Evolutionary conservation across 2,113 vertebrate species (phyloP).

Genomic region (Rhinogobius similis): DNA sequence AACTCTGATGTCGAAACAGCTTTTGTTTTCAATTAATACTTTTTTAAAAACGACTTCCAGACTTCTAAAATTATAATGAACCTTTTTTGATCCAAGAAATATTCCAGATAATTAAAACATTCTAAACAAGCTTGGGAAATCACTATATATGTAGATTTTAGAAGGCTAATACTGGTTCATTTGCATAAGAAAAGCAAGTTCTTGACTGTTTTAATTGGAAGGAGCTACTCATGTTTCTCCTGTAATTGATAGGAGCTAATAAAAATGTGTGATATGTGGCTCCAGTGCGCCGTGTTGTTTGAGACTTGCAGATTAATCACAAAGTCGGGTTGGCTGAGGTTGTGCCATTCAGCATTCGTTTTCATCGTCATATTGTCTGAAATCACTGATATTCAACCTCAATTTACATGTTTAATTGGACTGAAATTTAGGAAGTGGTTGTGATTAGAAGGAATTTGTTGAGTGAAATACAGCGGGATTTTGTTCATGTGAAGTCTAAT

Average conservation of each 20-base stretch:
- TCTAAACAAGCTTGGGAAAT: conserved; percentile 59
- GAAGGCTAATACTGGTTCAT: conserved; percentile 60
- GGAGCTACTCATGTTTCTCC: conserved; percentile 33
- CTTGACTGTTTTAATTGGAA: conserved; percentile 60
- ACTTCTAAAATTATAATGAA: conserved; percentile 52
- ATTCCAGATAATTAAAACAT: conserved; percentile 60
- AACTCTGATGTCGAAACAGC: conserved; percentile 19
- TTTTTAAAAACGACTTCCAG: conserved; percentile 25
- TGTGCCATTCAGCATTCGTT: background rate
- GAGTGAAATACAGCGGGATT: no score
- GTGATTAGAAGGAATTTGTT: background rate
- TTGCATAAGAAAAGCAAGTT: conserved; percentile 54
- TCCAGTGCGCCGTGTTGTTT: background rate
- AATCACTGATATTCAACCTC: conserved; percentile 28
- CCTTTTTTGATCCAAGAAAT: conserved; percentile 34
- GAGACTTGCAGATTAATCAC: background rate
- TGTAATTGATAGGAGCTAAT: conserved; percentile 37
- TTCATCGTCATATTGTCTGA: background rate
- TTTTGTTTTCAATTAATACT: conserved; percentile 18
- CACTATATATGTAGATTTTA: conserved; percentile 77
- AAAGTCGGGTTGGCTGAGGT: background rate
- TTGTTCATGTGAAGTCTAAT: no score
- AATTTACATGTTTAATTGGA: conserved; percentile 20
- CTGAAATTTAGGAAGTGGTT: background rate
- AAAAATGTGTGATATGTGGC: conserved; percentile 15